phyloP scores from a whole-genome alignment of 2,113 vertebrate species.

The Platichthys stellatus region DNA sequence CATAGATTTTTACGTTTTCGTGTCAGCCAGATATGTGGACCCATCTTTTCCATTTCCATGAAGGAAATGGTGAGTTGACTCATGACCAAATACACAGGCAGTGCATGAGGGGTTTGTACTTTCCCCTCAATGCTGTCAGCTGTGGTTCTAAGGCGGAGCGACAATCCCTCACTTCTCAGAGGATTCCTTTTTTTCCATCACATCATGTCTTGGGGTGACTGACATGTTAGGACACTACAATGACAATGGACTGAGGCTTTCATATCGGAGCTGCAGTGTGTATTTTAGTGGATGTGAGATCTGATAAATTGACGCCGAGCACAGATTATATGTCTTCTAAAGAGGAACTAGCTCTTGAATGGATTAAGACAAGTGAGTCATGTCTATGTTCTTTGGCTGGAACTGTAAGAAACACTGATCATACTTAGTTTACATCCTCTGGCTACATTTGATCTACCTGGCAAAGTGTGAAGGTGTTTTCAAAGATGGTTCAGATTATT shows the following conservation, averaged over 20 bases:
- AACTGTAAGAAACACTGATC: not conserved
- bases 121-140: constrained; percentile 29
- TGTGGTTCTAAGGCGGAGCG: constrained; percentile 4
- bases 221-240: constrained; percentile 14
- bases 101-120: constrained; percentile 30
- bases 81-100: constrained; percentile 50
- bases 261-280: not conserved
- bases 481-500: too few species aligned
- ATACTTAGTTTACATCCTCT: not conserved
- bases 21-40: constrained; percentile 52
- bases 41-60: constrained; percentile 73
- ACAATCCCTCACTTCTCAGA: not conserved
- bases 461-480: too few species aligned
- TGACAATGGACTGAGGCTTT: constrained; percentile 17
- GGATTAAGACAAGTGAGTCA: not conserved
- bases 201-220: constrained; percentile 37
- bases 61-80: constrained; percentile 70
- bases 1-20: constrained; percentile 35
- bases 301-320: not conserved
- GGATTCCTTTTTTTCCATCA: constrained; percentile 32
- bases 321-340: not conserved
- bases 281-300: not conserved
- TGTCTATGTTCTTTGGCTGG: not conserved
- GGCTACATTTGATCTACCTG: not conserved
- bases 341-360: not conserved